A percentile compares a stretch with the other conserved stretches of the same genome.
Evolutionary conservation across 2,113 vertebrate genomes (phyloP).

Genomic region (Cochlearius cochlearius): DNA sequence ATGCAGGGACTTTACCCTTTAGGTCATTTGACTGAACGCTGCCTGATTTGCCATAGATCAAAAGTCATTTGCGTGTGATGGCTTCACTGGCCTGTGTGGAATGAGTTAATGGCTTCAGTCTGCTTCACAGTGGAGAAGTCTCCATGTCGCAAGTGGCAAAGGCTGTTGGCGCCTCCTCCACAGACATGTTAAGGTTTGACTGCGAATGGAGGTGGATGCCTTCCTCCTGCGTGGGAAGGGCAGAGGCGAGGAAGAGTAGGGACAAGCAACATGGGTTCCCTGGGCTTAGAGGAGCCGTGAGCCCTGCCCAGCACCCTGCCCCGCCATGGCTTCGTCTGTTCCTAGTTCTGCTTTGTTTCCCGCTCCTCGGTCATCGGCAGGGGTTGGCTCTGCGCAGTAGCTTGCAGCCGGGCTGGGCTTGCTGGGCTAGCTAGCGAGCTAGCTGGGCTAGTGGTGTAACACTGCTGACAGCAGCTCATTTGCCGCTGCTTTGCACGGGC

Average conservation of each 20-base stretch:
- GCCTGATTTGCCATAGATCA: background rate
- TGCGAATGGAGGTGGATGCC: background rate
- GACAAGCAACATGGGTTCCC: background rate
- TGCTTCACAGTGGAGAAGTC: background rate
- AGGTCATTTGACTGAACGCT: background rate
- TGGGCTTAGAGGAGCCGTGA: background rate
- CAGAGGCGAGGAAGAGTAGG: no score
- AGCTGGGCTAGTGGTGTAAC: background rate
- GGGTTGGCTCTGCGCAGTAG: background rate
- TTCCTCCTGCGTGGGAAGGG: background rate
- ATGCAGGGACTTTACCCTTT: background rate
- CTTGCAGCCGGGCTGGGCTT: background rate
- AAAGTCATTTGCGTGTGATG: background rate
- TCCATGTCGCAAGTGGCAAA: background rate
- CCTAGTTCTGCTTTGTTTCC: background rate
- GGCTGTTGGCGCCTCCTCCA: background rate
- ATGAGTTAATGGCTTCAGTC: background rate
- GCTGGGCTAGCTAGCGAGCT: no score
- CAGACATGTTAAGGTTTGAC: background rate
- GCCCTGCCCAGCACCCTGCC: rapidly evolving
- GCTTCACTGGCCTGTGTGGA: background rate
- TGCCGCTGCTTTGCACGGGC: background rate
- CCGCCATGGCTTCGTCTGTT: background rate
- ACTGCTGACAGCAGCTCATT: background rate
- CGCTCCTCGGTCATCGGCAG: rapidly evolving